Percentiles rank a stretch among this genome's conserved stretches.
phyloP scores from a whole-genome alignment of 2,113 vertebrate species.

The Mus musculus region GRCm39 chr4:91996501-91997000 shows the following conservation, averaged over 20 bases:
- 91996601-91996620: neutral
- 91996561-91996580: neutral
- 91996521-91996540: neutral
- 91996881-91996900: constrained; percentile 12
- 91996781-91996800: neutral
- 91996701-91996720: neutral
- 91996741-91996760: neutral
- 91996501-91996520: neutral
- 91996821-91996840: constrained; percentile 44
- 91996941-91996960: neutral
- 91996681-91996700: neutral
- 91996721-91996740: constrained; percentile 29
- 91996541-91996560: neutral
- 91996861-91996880: neutral
- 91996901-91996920: neutral
- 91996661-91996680: neutral
- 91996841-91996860: neutral
- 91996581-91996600: neutral
- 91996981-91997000: neutral
- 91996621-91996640: neutral
- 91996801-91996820: constrained; percentile 20
- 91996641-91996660: neutral
- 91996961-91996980: neutral
- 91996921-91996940: neutral
- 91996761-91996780: constrained; percentile 23